Conservation (phyloP, 2,888 invertebrate species). For the Xestobium rufovillosum region DNA sequence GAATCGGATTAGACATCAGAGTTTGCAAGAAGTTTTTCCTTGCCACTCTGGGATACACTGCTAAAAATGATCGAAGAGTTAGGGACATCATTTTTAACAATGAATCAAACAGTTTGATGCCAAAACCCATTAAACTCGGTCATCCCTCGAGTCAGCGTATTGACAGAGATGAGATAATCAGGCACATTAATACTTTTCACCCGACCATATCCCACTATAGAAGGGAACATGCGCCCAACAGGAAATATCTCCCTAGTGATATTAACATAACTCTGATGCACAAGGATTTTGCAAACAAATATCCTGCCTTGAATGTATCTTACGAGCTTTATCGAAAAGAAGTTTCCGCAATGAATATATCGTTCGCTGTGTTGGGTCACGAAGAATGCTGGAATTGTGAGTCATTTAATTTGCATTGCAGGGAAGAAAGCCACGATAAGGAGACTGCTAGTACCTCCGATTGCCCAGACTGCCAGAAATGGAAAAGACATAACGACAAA, state of each 20-base stretch:
- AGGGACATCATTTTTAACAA: slow-evolving; percentile 7
- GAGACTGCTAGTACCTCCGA: slow-evolving; percentile 12
- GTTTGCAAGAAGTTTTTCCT: slow-evolving; percentile 11
- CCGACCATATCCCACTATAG: slow-evolving; percentile 22
- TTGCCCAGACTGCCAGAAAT: slow-evolving; percentile 14
- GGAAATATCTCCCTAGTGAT: no score
- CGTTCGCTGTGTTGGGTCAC: slow-evolving; percentile 21
- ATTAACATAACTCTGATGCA: slow-evolving; percentile 22
- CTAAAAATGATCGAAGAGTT: slow-evolving; percentile 4
- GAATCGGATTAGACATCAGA: slow-evolving; percentile 4
- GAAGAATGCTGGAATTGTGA: no score
- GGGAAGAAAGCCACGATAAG: slow-evolving; percentile 13
- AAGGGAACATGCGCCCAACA: no score
- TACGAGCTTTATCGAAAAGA: slow-evolving; percentile 22
- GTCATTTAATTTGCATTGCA: slow-evolving; percentile 17
- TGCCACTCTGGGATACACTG: slow-evolving; percentile 7
- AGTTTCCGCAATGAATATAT: slow-evolving; percentile 21
- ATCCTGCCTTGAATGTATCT: slow-evolving; percentile 16
- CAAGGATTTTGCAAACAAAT: slow-evolving; percentile 21
- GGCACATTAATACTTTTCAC: slow-evolving; percentile 18
- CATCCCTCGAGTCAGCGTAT: slow-evolving; percentile 11
- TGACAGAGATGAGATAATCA: slow-evolving; percentile 8
- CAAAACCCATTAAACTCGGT: slow-evolving; percentile 5
- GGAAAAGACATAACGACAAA: slow-evolving; percentile 16
- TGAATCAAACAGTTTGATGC: not conserved